These are phyloP conservation scores for Phyllotreta cruciferae DNA, from an alignment of 2,888 invertebrate species.

Conservation along the genomic window DNA sequence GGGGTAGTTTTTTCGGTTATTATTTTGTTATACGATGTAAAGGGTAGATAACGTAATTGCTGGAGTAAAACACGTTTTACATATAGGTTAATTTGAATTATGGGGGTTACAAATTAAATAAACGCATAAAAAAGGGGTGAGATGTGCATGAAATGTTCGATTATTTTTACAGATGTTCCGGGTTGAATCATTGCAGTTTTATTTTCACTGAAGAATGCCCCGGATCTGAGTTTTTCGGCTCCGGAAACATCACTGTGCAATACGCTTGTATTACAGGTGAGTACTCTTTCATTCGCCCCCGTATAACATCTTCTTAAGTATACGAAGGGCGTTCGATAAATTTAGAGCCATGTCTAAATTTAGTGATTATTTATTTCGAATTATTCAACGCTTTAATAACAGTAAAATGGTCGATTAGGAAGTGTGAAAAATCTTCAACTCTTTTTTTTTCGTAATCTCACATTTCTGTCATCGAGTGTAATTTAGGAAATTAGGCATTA, in stretches of 20 bases:
- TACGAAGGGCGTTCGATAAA: not conserved
- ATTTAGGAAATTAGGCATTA: too few species aligned
- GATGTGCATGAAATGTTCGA: not conserved
- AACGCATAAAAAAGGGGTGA: not conserved
- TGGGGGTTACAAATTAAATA: not conserved
- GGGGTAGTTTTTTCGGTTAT: conserved; percentile 12
- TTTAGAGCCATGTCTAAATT: not conserved
- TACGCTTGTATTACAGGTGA: conserved; percentile 80
- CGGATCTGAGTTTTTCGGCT: conserved; percentile 67
- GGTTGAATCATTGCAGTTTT: conserved; percentile 78
- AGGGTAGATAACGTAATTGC: conserved; percentile 8
- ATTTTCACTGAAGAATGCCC: conserved; percentile 71
- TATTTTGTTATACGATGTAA: not conserved
- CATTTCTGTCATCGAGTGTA: too few species aligned
- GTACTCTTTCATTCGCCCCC: conserved; percentile 38
- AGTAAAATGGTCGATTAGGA: too few species aligned
- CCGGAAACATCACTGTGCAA: conserved; percentile 72
- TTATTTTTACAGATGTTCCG: conserved; percentile 70
- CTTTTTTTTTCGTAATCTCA: too few species aligned
- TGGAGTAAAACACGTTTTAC: conserved; percentile 2
- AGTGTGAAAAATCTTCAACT: too few species aligned
- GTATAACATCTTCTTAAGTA: not conserved
- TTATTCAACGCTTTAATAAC: too few species aligned
- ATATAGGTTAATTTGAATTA: not conserved
- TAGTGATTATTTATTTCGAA: too few species aligned